A percentile compares a stretch with the other conserved stretches of the same genome.
phyloP scores from a whole-genome alignment of 2,113 vertebrate genomes.

The Mugil cephalus region DNA sequence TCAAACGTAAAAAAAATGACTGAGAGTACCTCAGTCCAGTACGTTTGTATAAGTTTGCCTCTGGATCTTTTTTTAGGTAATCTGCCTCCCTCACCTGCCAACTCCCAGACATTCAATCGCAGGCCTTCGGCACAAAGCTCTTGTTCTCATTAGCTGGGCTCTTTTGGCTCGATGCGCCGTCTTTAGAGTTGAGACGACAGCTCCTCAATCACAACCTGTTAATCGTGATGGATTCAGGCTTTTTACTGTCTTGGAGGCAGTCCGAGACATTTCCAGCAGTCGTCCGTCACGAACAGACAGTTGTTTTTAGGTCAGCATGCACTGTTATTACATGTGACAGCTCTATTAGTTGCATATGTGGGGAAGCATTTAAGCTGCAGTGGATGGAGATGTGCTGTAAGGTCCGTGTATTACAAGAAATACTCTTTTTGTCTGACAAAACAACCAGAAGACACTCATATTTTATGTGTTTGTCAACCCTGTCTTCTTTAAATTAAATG shows the following conservation, averaged over 20 bases:
- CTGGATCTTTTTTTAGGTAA: constrained; percentile 27
- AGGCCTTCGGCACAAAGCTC: constrained; percentile 17
- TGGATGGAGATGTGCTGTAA: constrained; percentile 1
- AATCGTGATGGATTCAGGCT: constrained; percentile 1
- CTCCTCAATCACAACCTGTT: constrained; percentile 34
- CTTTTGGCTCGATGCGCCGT: background rate
- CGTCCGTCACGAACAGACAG: constrained; percentile 16
- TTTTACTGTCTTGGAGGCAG: constrained; percentile 10
- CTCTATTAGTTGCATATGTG: constrained; percentile 39
- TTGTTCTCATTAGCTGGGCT: constrained; percentile 20
- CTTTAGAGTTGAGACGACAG: constrained; percentile 1
- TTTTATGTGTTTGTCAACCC: too few species aligned
- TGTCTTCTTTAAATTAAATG: too few species aligned
- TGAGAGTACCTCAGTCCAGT: background rate
- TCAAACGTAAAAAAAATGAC: constrained; percentile 16
- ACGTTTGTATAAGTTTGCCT: background rate
- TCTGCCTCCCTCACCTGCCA: constrained; percentile 35
- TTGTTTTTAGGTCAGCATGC: constrained; percentile 25
- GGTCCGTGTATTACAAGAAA: background rate
- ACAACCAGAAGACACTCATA: too few species aligned
- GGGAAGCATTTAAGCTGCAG: background rate
- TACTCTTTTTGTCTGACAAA: too few species aligned
- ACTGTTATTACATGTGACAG: constrained; percentile 30
- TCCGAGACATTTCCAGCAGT: constrained; percentile 6
- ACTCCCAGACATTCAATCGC: constrained; percentile 20